Evolutionary conservation across 1,140 invertebrate genomes (phyloP), one percentile per base, ranked within the genome.

Genomic region (Drosophila repletoides): DNA sequence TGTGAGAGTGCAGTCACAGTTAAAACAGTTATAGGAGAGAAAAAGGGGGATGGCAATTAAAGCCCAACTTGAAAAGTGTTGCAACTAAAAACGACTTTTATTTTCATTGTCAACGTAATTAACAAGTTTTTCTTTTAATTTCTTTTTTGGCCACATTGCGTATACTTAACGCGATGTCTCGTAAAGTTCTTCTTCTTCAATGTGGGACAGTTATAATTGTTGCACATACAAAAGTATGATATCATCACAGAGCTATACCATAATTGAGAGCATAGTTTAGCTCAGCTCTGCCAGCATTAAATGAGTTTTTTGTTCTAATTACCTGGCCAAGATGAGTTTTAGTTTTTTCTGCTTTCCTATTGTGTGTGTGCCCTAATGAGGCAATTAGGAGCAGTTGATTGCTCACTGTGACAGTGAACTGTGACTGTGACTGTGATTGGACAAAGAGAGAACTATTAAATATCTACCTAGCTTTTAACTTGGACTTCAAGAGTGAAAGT

Each of bases 261-360:
- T 58, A 40, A 34, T 61, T 45, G 51, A 51, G 33, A 31, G 40
- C 24, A 38, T 38, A 45, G 53, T 33, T 45, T 4, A 41, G 58
- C 46, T 76, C 40, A 72, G 51, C 34, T 64, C 29, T 24, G 41
- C 43, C 49, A 3, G 58, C 63, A 71, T 43, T 15, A 65, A 65
- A 73, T 73, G 63, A 40, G 40, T 69, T 72, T 81, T 72, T 73
- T 61, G 70, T 84, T 84, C 77, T 74, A 77, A 84, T 81, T 84
- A 68, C 64, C 31, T 55, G 9, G 24, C 31, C 38, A 38, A 73
- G 40, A 68, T 63, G 28, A 22, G 46, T 60, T 46, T 24, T 9
- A 33, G 12, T 40, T 58, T 31, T 5, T 10, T 31, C 46, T 49
- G n/a, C 19, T 14, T 22, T 31, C 6, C 10, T 15, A 65, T 65